phyloP scores from a whole-genome alignment of 2,113 vertebrate genomes.

The Odontophorus gujanensis region DNA sequence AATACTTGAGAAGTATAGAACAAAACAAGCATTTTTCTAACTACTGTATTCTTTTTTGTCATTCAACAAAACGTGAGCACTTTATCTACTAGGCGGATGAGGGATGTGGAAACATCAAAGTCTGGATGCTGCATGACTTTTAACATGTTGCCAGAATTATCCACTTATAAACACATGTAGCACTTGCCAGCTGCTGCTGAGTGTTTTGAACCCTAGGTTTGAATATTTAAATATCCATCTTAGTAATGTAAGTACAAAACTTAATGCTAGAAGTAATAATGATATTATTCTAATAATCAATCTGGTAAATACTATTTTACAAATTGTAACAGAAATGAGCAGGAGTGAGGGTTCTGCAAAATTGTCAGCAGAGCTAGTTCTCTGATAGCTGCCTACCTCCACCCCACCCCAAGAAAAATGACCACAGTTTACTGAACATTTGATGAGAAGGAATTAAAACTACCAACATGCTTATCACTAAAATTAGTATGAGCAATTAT shows the following conservation, averaged over 20 bases:
- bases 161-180: not conserved
- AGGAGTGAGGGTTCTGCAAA: not conserved
- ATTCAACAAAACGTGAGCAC: not conserved
- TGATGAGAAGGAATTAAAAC: conserved; percentile 23
- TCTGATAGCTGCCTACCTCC: not conserved
- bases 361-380: not conserved
- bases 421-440: not conserved
- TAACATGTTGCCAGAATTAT: not conserved
- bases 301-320: not conserved
- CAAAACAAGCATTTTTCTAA: not conserved
- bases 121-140: not conserved
- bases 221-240: not conserved
- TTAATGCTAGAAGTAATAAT: not conserved
- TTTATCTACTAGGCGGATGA: too few relatives aligned
- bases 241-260: not conserved
- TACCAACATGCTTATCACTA: not conserved
- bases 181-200: not conserved
- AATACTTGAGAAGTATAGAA: not conserved
- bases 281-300: not conserved
- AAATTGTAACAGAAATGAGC: not conserved
- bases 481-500: conserved; percentile 41
- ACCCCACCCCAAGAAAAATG: not conserved
- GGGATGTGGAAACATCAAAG: not conserved
- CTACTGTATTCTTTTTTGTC: not conserved
- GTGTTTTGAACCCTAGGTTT: not conserved